Evolutionary conservation across 2,113 vertebrate genomes (phyloP).

Genomic region (Bos taurus): DNA sequence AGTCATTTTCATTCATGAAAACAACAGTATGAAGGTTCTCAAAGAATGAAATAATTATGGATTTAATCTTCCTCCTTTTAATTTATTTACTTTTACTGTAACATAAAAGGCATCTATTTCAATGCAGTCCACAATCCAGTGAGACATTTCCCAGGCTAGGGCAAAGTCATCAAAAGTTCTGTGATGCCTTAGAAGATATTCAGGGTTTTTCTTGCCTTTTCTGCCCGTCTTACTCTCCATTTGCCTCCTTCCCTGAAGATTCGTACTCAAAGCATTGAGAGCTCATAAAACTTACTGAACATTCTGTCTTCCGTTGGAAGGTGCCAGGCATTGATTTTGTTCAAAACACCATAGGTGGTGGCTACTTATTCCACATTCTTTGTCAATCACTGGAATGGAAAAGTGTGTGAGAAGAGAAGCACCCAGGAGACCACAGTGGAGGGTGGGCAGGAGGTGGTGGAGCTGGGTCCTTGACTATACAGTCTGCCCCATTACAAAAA

Average conservation of each 20-base stretch:
- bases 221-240: not conserved
- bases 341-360: not conserved
- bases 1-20: not conserved
- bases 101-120: not conserved
- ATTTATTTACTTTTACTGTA: not conserved
- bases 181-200: not conserved
- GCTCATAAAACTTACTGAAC: conserved; percentile 18
- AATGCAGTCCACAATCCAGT: not conserved
- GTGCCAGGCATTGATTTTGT: conserved; percentile 23
- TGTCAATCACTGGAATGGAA: not conserved
- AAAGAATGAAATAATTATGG: not conserved
- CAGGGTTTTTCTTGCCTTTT: not conserved
- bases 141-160: not conserved
- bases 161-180: not conserved
- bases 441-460: not conserved
- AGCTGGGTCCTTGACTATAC: not conserved
- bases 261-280: not conserved
- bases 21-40: not conserved
- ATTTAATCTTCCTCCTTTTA: not conserved
- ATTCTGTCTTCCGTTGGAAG: not conserved
- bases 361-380: not conserved
- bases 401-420: not conserved
- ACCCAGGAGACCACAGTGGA: not conserved
- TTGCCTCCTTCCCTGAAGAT: not conserved
- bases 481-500: not conserved